Conservation (phyloP, 2,888 invertebrate genomes). For the Dichetophora obliterata region DNA sequence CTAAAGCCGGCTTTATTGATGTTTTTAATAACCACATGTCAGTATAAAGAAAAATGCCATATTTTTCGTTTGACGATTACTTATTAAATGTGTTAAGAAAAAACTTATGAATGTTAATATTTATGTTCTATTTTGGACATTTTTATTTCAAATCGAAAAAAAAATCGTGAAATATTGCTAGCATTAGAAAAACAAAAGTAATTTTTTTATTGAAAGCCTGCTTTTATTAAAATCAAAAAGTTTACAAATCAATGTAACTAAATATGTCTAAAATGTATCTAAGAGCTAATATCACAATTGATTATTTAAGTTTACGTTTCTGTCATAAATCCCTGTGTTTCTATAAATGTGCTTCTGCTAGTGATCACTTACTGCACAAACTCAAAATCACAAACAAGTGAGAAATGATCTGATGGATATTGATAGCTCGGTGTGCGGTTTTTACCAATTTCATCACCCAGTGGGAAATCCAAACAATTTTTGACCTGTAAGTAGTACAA, state of each 20-base stretch:
- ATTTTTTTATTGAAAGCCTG: background rate
- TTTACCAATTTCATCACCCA: conserved; percentile 76
- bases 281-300: conserved; percentile 68
- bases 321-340: background rate
- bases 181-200: too few relatives aligned
- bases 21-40: too few relatives aligned
- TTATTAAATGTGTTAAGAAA: too few relatives aligned
- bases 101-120: too few relatives aligned
- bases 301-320: conserved; percentile 32
- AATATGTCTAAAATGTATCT: conserved; percentile 59
- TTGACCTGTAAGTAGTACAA: conserved; percentile 56
- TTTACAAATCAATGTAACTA: conserved; percentile 40
- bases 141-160: too few relatives aligned
- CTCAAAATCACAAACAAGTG: conserved; percentile 77
- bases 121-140: too few relatives aligned
- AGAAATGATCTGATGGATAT: conserved; percentile 85
- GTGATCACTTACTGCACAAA: conserved; percentile 47
- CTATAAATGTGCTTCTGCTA: background rate
- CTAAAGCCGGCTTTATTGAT: too few relatives aligned
- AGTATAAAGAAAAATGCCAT: too few relatives aligned
- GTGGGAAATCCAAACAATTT: conserved; percentile 73
- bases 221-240: conserved; percentile 22
- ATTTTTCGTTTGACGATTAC: too few relatives aligned
- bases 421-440: conserved; percentile 76
- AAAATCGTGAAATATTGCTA: too few relatives aligned